Conservation (phyloP, 2,113 vertebrate genomes). For the Rhipidura dahli region DNA sequence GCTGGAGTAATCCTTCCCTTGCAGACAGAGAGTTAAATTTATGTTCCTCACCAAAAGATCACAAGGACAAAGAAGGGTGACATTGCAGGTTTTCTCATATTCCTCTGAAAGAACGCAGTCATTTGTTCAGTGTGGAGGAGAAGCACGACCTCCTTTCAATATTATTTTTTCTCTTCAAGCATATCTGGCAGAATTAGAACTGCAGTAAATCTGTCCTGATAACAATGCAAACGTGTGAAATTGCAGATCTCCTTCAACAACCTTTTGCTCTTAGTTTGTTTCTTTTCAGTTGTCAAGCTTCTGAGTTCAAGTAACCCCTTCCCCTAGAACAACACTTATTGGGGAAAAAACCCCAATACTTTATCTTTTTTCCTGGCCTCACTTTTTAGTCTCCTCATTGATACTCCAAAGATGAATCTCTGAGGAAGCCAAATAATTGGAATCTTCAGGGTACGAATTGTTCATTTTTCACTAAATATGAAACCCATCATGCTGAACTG, state of each 20-base stretch:
- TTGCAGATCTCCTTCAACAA: not conserved
- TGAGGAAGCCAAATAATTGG: slow-evolving; percentile 22
- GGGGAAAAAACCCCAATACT: not conserved
- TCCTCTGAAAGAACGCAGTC: not conserved
- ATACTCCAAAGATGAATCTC: not conserved
- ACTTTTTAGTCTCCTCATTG: slow-evolving; percentile 12
- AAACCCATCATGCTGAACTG: slow-evolving; percentile 68
- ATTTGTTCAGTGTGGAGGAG: not conserved
- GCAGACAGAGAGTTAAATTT: not conserved
- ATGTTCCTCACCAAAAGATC: not conserved
- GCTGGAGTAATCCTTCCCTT: not conserved
- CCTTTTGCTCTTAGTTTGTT: slow-evolving; percentile 5
- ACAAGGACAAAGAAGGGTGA: not conserved
- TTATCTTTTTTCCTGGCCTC: not conserved
- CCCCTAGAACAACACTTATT: not conserved
- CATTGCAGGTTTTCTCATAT: not conserved
- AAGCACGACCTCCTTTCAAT: not conserved
- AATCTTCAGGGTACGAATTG: slow-evolving; percentile 67
- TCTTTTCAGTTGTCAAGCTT: not conserved
- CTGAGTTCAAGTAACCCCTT: not conserved
- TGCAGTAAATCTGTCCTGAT: slow-evolving; percentile 12
- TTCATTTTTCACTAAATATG: slow-evolving; percentile 80
- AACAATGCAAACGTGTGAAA: slow-evolving; percentile 2
- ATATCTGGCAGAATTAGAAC: not conserved
- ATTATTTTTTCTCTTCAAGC: not conserved